These are phyloP conservation scores for Crocuta crocuta DNA, from an alignment of 2,113 vertebrate genomes.

Conservation along the genomic window DNA sequence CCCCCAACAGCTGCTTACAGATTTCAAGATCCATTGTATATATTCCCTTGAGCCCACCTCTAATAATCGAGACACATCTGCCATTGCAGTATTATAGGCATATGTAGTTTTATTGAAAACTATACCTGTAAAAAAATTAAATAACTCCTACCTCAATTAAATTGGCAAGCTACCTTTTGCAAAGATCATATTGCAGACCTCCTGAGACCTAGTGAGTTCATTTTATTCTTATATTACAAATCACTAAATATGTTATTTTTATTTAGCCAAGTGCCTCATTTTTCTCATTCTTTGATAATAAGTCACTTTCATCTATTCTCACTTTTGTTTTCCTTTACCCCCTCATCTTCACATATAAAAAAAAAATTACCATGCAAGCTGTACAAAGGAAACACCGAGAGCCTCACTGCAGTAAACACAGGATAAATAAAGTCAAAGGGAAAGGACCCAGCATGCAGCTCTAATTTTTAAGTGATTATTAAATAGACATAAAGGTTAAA, in stretches of 20 bases:
- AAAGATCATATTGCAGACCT: slow-evolving; percentile 84
- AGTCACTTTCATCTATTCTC: slow-evolving; percentile 63
- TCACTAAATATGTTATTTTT: slow-evolving; percentile 79
- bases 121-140: slow-evolving; percentile 88
- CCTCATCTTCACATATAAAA: neutral
- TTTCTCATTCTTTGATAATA: slow-evolving; percentile 69
- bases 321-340: slow-evolving; percentile 54
- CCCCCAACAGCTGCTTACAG: slow-evolving; percentile 89
- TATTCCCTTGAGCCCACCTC: slow-evolving; percentile 90
- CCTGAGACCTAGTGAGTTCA: slow-evolving; percentile 79
- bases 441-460: neutral
- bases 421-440: neutral
- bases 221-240: slow-evolving; percentile 83
- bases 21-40: slow-evolving; percentile 85
- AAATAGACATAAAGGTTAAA: neutral
- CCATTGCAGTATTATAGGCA: slow-evolving; percentile 87
- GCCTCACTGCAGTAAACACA: neutral
- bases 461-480: neutral
- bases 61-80: slow-evolving; percentile 92
- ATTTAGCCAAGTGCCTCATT: slow-evolving; percentile 78
- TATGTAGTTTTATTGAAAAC: slow-evolving; percentile 88
- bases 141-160: slow-evolving; percentile 87
- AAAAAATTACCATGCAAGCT: neutral
- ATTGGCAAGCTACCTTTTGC: slow-evolving; percentile 85
- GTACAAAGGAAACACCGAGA: neutral